A percentile compares a stretch with the other conserved stretches of the same genome.
These are phyloP conservation scores for Paracentrotus lividus DNA, from an alignment of 53 echinoderm and acorn worm genomes.

Conservation along the genomic window DNA sequence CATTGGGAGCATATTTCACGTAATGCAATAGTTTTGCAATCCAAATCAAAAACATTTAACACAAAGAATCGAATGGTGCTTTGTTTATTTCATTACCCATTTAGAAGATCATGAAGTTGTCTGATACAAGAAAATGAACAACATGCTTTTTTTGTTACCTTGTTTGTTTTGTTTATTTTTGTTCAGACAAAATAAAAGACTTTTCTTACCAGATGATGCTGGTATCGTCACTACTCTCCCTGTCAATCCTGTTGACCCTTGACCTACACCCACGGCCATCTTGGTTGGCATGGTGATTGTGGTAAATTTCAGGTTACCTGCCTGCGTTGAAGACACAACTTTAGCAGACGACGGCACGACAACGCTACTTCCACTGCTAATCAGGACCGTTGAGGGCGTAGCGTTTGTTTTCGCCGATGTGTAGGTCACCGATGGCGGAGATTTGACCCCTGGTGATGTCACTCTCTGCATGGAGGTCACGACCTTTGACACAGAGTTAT, in stretches of 20 bases:
- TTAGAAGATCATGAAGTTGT: no score
- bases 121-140: no score
- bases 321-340: conserved; percentile 56
- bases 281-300: conserved; percentile 76
- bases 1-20: no score
- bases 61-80: no score
- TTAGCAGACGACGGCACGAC: conserved; percentile 54
- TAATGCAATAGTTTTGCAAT: no score
- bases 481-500: background rate
- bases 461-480: conserved; percentile 38
- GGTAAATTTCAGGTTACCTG: conserved; percentile 71
- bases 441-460: conserved; percentile 48
- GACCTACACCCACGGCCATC: conserved; percentile 44
- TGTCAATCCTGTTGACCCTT: conserved; percentile 57
- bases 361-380: conserved; percentile 48
- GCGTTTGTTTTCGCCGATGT: conserved; percentile 39
- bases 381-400: conserved; percentile 46
- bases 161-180: no score
- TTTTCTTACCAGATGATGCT: conserved; percentile 27
- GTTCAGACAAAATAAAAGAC: background rate
- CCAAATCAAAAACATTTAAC: no score
- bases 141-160: no score
- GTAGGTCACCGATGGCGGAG: conserved; percentile 37
- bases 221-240: conserved; percentile 72
- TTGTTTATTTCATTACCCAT: no score